A percentile compares a stretch with the other conserved stretches of the same genome.
phyloP scores from a whole-genome alignment of 2,797 vertebrate genomes.

The Okamejei kenojei region DNA sequence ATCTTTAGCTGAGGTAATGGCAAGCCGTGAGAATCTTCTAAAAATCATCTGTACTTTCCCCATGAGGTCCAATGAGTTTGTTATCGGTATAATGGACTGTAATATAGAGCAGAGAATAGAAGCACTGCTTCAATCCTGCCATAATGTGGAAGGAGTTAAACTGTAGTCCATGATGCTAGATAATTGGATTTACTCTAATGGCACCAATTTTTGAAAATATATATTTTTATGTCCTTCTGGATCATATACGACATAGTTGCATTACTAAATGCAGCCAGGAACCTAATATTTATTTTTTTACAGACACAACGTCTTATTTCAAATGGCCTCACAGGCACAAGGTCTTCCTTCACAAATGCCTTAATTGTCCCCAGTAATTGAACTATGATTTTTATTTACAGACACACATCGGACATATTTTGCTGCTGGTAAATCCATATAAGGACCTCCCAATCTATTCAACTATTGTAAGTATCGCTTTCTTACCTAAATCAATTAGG shows the following conservation, averaged over 20 bases:
- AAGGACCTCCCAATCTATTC: slow-evolving; percentile 94
- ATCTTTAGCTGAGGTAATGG: not conserved
- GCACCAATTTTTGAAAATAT: not conserved
- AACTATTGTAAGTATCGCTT: slow-evolving; percentile 67
- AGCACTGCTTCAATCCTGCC: not conserved
- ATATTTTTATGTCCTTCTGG: not conserved
- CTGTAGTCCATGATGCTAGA: not conserved
- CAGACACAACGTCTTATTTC: not conserved
- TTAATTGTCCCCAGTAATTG: not conserved
- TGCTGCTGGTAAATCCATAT: slow-evolving; percentile 88
- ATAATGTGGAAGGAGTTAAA: not conserved
- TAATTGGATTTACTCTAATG: not conserved
- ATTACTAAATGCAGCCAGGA: not conserved
- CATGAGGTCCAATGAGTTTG: not conserved
- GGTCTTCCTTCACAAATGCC: no score
- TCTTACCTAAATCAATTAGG: not conserved
- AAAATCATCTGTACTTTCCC: not conserved
- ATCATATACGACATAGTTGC: not conserved
- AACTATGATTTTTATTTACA: slow-evolving; percentile 48
- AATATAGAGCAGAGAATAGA: not conserved
- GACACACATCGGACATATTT: slow-evolving; percentile 90
- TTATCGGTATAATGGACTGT: not conserved
- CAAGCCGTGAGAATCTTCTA: not conserved
- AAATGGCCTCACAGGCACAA: not conserved
- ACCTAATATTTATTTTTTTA: no score